Conservation (phyloP, 1,140 invertebrate genomes). For the Apocrypta bakeri region DNA sequence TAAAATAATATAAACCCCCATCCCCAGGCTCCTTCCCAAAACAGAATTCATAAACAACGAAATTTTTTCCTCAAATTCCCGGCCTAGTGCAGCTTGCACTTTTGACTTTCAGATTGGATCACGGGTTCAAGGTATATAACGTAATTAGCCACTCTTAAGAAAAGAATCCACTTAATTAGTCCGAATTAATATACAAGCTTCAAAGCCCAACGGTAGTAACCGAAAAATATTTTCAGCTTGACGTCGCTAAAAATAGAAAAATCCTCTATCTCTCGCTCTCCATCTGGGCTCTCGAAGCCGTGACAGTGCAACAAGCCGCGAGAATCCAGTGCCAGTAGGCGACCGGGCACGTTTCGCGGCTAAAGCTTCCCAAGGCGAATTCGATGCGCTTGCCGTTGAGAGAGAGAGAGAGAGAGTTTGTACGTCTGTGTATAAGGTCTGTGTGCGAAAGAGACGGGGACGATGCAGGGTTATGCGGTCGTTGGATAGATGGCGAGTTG, state of each 20-base stretch:
- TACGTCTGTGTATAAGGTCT: too few species aligned
- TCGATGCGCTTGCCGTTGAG: neutral
- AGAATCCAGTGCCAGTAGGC: neutral
- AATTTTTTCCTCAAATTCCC: neutral
- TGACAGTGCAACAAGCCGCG: neutral
- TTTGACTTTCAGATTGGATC: neutral
- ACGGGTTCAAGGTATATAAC: neutral
- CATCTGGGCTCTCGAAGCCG: neutral
- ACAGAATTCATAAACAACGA: neutral
- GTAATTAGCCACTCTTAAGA: neutral
- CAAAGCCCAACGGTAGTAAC: too few species aligned
- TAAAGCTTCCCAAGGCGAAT: slow-evolving; percentile 20
- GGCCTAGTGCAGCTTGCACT: neutral
- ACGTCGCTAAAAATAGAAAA: neutral
- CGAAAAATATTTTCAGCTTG: neutral
- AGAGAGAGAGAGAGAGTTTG: too few species aligned
- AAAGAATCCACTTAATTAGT: neutral
- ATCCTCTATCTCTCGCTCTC: neutral
- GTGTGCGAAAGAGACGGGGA: too few species aligned
- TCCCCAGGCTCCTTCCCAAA: too few species aligned
- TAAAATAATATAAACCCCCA: too few species aligned
- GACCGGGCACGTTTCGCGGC: neutral
- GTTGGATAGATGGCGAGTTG: slow-evolving; percentile 9
- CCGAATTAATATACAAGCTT: neutral
- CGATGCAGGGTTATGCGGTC: slow-evolving; percentile 10